Base-by-base conservation (phyloP, 2,113 vertebrate species). In the Pteropus alecto region DNA sequence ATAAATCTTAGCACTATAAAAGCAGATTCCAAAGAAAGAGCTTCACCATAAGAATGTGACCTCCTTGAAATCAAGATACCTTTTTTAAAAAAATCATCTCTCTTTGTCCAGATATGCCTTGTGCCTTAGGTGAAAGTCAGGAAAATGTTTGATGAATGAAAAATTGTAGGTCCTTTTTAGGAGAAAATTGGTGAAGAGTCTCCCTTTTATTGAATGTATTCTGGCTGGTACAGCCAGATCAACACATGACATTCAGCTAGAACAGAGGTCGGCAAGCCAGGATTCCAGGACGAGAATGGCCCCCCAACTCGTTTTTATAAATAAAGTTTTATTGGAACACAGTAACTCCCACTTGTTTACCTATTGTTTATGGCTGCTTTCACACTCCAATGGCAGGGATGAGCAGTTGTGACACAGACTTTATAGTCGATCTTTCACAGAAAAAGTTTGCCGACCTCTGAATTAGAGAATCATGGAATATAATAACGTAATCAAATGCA, bases 391-490 rank as follows among this genome's bases (percentile, higher is more conserved):
- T 74, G 73, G 28, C 33, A 74, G 30, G 38, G 48, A 4, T 74
- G 22, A 88, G 18, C 21, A 10, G 2, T 71, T 46, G 14, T 70
- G 67, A 77, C 12, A 43, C 0, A 61, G 26, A 58, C 51, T 60
- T 12, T 14, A 9, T 58, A 35, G 19, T 60, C 33, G 1, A 46
- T 16, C 35, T 4, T 91, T 87, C 65, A 21, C 13, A 63, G 48
- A 74, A 83, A 92, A 96, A n/a, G 41, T 95, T 88, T 83, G 12
- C 65, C 30, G 87, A 56, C n/a, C 46, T 78, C 82, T 76, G 43
- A 93, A 41, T 56, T 63, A 67, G 82, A 95, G 33, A 81, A 30
- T 74, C 71, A 35, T 9, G 9, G 41, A 28, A 38, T 43, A 46
- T 16, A 76, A 79, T 15, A 5, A 5, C 35, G 46, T 1, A 56